Evolutionary conservation across 2,797 vertebrate species (phyloP).

Genomic region (Sebastiscus albofasciatus): DNA sequence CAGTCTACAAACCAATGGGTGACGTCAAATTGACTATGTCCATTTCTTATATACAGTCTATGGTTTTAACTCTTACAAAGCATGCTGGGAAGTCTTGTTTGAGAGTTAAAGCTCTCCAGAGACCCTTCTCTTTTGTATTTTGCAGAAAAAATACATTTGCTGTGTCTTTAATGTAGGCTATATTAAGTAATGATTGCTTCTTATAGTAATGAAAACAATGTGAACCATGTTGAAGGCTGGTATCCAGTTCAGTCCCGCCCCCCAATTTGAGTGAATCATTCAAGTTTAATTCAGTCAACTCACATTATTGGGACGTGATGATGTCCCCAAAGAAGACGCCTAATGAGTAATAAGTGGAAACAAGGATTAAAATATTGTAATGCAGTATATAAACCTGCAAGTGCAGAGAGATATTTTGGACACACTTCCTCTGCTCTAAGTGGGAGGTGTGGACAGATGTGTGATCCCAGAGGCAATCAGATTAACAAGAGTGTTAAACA

Average conservation of each 20-base stretch:
- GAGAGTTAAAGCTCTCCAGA: not conserved
- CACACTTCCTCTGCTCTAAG: conserved; percentile 38
- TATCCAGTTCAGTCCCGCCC: not conserved
- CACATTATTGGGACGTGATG: not conserved
- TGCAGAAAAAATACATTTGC: not conserved
- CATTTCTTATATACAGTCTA: no score
- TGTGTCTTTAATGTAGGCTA: not conserved
- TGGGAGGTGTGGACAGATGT: conserved; percentile 44
- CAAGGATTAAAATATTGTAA: not conserved
- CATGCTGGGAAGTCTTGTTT: not conserved
- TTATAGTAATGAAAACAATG: not conserved
- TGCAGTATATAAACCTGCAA: not conserved
- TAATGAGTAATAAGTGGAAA: not conserved
- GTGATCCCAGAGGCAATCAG: conserved; percentile 36
- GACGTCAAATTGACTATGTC: no score
- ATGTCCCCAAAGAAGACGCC: not conserved
- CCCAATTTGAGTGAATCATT: not conserved
- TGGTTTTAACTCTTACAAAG: no score
- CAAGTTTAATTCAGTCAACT: not conserved
- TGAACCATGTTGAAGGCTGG: not conserved
- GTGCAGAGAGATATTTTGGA: not conserved
- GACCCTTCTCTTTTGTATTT: not conserved
- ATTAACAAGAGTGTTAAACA: conserved; percentile 56
- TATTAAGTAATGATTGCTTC: not conserved
- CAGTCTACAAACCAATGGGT: no score